phyloP scores from a whole-genome alignment of 2,888 invertebrate genomes.

The Onthophagus sagittarius region DNA sequence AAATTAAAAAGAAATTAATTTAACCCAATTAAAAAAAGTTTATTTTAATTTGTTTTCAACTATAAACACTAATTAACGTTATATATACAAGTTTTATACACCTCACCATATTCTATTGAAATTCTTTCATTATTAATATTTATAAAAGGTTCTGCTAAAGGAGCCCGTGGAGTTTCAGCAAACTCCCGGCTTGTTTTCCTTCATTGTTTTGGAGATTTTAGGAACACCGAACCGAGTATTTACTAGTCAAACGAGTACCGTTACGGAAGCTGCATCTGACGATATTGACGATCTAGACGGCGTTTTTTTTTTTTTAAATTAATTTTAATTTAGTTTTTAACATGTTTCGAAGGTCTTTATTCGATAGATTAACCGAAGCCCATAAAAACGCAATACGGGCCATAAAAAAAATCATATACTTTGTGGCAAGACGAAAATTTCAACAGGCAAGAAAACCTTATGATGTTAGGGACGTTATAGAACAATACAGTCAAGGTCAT shows the following conservation, averaged over 20 bases:
- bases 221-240: conserved; percentile 50
- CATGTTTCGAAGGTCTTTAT: conserved; percentile 19
- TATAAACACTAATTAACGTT: too few relatives aligned
- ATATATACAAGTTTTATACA: too few relatives aligned
- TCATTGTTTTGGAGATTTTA: conserved; percentile 20
- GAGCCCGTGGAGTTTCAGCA: not conserved
- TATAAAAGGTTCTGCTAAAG: not conserved
- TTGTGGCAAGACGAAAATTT: conserved; percentile 73
- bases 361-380: conserved; percentile 65
- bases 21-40: too few relatives aligned
- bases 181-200: not conserved
- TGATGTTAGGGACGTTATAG: conserved; percentile 80
- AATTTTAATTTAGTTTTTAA: not conserved
- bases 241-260: conserved; percentile 62
- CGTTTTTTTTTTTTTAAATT: too few relatives aligned
- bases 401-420: conserved; percentile 75
- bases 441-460: conserved; percentile 81
- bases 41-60: too few relatives aligned
- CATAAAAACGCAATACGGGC: conserved; percentile 75
- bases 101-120: too few relatives aligned
- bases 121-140: too few relatives aligned
- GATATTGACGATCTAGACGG: conserved; percentile 61
- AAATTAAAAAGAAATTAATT: too few relatives aligned
- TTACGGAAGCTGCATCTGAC: conserved; percentile 66
- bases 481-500: conserved; percentile 83